Base-by-base conservation (phyloP, 2,113 vertebrate genomes). In the Tylochromis polylepis region DNA sequence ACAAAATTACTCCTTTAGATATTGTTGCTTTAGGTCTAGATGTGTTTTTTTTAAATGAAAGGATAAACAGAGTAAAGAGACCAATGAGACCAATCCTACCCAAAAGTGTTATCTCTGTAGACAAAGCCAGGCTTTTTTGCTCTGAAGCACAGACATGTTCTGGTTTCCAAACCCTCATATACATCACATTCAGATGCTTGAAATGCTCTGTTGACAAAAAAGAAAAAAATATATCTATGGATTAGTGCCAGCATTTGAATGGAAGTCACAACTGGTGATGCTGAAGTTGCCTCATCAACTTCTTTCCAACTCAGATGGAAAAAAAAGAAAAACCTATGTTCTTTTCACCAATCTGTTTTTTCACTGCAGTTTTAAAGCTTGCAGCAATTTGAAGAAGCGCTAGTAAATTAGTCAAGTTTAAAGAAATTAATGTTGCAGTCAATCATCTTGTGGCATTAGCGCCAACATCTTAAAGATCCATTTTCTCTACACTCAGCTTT, bases 401-500 rank as follows among this genome's bases (percentile, higher is more conserved):
- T 22, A 38, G 9, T 24, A 77, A 67, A 53, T n/a, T 15, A 41
- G 11, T 84, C 15, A 78, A 41, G 29, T 84, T 65, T 57, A 41
- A 85, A 81, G 8, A 84, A 82, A 85, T 53, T 6, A 53, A 79
- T 79, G 16, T 49, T 46, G 18, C 65, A 58, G 43, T 85, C 67
- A 67, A 77, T 85, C 82, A 84, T 86, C 29, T 2, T 14, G 53
- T 46, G 22, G 3, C 65, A 85, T 88, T 65, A 84, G 20, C 24
- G 11, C n/a, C 11, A n/a, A 78, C 29, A 60, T 82, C 83, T 86
- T 86, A 82, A 16, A 86, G 29, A 59, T 89, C 75, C 8, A 87
- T 90, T 86, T 89, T 79, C 84, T 83, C 31, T 24, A 22, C 9
- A 65, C 46, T 70, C 15, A 81, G 34, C 34, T 87, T 87, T 88